A percentile compares a stretch with the other conserved stretches of the same genome.
These are phyloP conservation scores for Eurytoma adleriae DNA, from an alignment of 2,888 invertebrate genomes.

Conservation along the genomic window DNA sequence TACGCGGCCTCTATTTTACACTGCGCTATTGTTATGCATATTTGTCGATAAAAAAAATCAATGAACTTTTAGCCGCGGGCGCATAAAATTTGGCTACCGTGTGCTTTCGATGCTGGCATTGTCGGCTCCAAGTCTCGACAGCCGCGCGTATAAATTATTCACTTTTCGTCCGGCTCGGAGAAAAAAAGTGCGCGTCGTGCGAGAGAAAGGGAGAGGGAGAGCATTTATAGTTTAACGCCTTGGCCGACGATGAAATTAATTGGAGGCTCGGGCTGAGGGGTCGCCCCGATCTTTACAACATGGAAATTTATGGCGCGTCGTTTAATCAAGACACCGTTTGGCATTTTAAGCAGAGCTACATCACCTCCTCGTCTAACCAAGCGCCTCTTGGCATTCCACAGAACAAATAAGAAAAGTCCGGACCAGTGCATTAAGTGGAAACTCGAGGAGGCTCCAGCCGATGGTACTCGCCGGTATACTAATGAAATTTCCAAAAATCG, in stretches of 20 bases:
- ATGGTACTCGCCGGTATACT: not conserved
- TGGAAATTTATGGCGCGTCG: slow-evolving; percentile 56
- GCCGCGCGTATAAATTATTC: slow-evolving; percentile 8
- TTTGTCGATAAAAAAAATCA: not conserved
- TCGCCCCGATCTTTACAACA: slow-evolving; percentile 58
- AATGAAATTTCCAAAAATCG: not conserved
- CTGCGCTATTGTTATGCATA: not conserved
- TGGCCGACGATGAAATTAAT: slow-evolving; percentile 63
- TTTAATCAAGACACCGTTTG: slow-evolving; percentile 56
- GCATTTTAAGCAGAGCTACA: slow-evolving; percentile 56
- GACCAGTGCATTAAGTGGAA: not conserved
- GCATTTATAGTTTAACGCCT: slow-evolving; percentile 48
- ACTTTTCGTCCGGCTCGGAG: slow-evolving; percentile 52
- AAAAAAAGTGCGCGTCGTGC: slow-evolving; percentile 47
- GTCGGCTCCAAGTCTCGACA: not conserved
- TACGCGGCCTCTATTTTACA: not conserved
- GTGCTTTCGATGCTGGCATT: not conserved
- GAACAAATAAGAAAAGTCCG: not conserved
- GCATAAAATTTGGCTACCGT: not conserved
- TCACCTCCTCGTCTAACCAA: slow-evolving; percentile 4
- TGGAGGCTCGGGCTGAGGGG: slow-evolving; percentile 57
- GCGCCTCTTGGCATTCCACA: not conserved
- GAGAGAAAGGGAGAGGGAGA: not conserved
- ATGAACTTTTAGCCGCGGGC: not conserved
- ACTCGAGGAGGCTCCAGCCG: not conserved